Evolutionary conservation across 2,888 invertebrate genomes (phyloP), one percentile per base, ranked within the genome.

Genomic region (Netelia melanura): DNA sequence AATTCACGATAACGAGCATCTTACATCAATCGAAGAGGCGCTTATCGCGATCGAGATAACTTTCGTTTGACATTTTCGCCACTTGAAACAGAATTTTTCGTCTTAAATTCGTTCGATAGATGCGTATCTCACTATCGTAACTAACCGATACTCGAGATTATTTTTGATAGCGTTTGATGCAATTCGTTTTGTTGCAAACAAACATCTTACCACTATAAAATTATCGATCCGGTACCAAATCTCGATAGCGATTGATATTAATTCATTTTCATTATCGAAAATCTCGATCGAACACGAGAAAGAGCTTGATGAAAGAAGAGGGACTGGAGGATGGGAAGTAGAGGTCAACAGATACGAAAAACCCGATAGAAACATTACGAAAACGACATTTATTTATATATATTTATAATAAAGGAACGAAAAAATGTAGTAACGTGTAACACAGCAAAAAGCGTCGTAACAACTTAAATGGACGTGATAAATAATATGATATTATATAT

Each of bases 321-420:
- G 48, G 48, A 2, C 21, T 48, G 48, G 48, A 48, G 48, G 48
- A 3, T 14, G 48, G 14, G 48, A 38, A 38, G 38, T 0, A 8
- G 14, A 23, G 38, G 30, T 25, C 11, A 64, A 8, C 17, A 48
- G 54, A 74, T n/a, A 83, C 6, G n/a, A 75, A 58, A 71, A 85
- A 52, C 21, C 52, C 71, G 10, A 75, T 56, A 61, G 30, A 65
- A 77, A 81, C 71, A 56, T 89, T 90, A 91, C 81, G 88, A 90
- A 91, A 91, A 89, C 89, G 89, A 91, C 86, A 87, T 90, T 91
- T 90, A 91, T 90, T 90, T 84, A 77, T 87, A 88, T 38, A 38
- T 38, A 38, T 38, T 38, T 38, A 38, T 86, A 87, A 88, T 87
- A 89, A 89, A 89, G 84, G 81, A 79, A 72, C 72, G 30, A 64